phyloP scores from a whole-genome alignment of 2,797 vertebrate species.

The Enteromius argenteus region DNA sequence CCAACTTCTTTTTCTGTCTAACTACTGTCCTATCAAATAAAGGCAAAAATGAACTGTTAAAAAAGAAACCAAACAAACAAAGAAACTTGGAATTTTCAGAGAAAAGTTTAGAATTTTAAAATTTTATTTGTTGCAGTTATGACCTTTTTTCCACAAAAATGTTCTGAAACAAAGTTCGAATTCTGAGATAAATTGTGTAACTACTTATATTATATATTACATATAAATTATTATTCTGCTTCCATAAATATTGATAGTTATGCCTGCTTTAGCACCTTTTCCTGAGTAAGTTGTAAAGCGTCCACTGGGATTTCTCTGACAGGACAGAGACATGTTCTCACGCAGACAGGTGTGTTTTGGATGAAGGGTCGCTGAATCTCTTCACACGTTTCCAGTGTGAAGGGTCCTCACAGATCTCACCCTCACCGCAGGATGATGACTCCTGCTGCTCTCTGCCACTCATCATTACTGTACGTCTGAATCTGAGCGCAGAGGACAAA shows the following conservation, averaged over 20 bases:
- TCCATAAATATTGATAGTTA: not conserved
- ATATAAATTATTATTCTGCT: not conserved
- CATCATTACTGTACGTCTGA: not conserved
- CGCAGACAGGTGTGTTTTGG: conserved; percentile 33
- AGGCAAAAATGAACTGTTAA: too few relatives aligned
- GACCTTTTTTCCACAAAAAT: too few relatives aligned
- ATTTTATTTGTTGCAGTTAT: not conserved
- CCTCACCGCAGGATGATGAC: not conserved
- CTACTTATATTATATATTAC: not conserved
- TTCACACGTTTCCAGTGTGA: conserved; percentile 47
- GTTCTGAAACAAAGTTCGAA: not conserved
- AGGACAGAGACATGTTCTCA: conserved; percentile 8
- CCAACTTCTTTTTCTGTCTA: too few relatives aligned
- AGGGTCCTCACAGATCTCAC: conserved; percentile 33
- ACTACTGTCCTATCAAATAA: too few relatives aligned
- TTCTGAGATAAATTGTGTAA: not conserved
- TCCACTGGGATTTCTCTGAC: not conserved
- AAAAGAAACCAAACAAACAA: too few relatives aligned
- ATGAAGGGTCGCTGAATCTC: conserved; percentile 36
- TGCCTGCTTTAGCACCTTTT: not conserved
- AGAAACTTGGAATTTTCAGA: too few relatives aligned
- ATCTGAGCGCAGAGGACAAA: not conserved
- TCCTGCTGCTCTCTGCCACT: conserved; percentile 5
- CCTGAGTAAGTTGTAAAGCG: not conserved
- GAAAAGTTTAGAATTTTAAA: too few relatives aligned